A percentile compares a stretch with the other conserved stretches of the same genome.
These are phyloP conservation scores for Coregonus suidteri DNA, from an alignment of 2,797 vertebrate genomes.

Conservation along the genomic window DNA sequence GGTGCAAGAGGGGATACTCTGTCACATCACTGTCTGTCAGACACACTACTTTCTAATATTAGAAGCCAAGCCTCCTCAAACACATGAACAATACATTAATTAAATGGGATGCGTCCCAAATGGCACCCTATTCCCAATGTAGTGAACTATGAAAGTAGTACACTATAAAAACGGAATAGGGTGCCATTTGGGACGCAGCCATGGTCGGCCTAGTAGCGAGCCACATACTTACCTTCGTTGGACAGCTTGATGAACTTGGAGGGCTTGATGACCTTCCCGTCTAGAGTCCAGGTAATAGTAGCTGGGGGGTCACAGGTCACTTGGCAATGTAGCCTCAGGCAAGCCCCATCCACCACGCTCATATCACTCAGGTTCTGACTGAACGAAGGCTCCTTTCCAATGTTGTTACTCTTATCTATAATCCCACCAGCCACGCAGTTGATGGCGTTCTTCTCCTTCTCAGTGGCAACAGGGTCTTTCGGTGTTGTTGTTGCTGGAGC, in stretches of 20 bases:
- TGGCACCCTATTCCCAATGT: too few relatives aligned
- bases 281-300: conserved; percentile 87
- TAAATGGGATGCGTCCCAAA: conserved; percentile 13
- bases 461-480: conserved; percentile 55
- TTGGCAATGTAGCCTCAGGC: conserved; percentile 86
- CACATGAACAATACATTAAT: conserved; percentile 15
- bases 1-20: background rate
- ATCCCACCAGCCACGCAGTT: conserved; percentile 75
- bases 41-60: conserved; percentile 49
- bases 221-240: conserved; percentile 84
- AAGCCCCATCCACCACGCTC: conserved; percentile 84
- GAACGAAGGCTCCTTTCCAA: conserved; percentile 74
- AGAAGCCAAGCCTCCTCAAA: conserved; percentile 45
- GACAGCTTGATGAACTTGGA: conserved; percentile 90
- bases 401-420: conserved; percentile 60
- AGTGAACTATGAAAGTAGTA: background rate
- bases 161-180: background rate
- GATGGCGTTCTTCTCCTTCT: conserved; percentile 70
- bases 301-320: conserved; percentile 74
- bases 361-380: conserved; percentile 81
- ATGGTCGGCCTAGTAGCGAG: background rate
- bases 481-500: conserved; percentile 34
- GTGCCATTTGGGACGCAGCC: background rate
- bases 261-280: conserved; percentile 89
- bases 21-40: conserved; percentile 41